Evolutionary conservation across 2,888 invertebrate species (phyloP).

Genomic region (Coelinius sp.): DNA sequence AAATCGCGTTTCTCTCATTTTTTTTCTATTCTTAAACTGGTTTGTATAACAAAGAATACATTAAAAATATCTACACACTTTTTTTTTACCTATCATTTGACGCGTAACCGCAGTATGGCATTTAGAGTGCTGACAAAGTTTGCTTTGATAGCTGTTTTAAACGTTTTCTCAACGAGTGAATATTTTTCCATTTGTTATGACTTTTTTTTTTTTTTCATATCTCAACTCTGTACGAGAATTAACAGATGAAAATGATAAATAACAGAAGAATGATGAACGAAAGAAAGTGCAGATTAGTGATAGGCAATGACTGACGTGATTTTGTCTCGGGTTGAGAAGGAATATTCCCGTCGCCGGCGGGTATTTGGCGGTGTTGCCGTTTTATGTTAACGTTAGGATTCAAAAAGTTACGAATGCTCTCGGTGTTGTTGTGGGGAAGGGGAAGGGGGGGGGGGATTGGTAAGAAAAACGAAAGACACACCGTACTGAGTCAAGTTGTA

Average conservation of each 20-base stretch:
- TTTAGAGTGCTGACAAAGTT: slow-evolving; percentile 30
- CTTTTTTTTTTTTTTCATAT: slow-evolving; percentile 3
- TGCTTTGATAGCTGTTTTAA: slow-evolving; percentile 29
- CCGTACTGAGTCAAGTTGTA: slow-evolving; percentile 3
- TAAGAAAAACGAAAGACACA: not conserved
- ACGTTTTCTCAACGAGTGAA: not conserved
- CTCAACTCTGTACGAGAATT: not conserved
- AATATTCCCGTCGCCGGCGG: not conserved
- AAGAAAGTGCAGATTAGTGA: slow-evolving; percentile 38
- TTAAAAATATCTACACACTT: not conserved
- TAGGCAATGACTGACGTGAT: slow-evolving; percentile 37
- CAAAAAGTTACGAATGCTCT: slow-evolving; percentile 9
- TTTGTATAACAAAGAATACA: slow-evolving; percentile 9
- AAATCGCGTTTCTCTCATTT: not conserved
- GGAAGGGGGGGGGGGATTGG: not conserved
- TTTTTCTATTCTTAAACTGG: not conserved
- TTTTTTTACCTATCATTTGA: slow-evolving; percentile 26
- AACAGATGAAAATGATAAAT: not conserved
- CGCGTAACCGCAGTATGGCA: slow-evolving; percentile 16
- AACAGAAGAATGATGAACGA: slow-evolving; percentile 21
- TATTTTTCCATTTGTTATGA: slow-evolving; percentile 6
- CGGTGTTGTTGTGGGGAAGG: not conserved
- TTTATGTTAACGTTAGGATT: not conserved
- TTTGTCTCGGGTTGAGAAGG: not conserved
- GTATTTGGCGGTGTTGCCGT: slow-evolving; percentile 1